Evolutionary conservation across 2,888 invertebrate genomes (phyloP).

Genomic region (Nomada fucata): DNA sequence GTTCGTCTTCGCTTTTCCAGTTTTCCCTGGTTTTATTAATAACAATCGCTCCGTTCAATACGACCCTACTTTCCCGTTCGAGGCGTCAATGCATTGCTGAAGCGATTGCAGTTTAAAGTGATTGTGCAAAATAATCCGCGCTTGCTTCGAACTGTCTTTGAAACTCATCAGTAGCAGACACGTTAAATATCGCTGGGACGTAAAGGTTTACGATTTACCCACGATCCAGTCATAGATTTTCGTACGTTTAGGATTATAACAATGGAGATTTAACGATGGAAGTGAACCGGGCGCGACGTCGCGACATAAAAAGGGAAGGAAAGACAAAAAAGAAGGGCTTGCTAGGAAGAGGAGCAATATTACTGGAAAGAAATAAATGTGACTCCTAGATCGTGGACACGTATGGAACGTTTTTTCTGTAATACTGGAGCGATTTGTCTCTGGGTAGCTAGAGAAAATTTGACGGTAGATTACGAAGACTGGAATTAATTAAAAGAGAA

Average conservation of each 20-base stretch:
- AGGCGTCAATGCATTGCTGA: background rate
- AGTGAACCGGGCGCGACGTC: conserved; percentile 24
- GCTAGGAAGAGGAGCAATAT: background rate
- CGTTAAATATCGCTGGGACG: background rate
- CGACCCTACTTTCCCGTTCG: background rate
- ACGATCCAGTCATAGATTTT: conserved; percentile 6
- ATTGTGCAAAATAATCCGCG: background rate
- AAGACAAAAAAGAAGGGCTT: background rate
- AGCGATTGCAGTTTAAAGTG: background rate
- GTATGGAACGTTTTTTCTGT: background rate
- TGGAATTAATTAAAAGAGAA: conserved; percentile 12
- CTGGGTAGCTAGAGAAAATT: conserved; percentile 11
- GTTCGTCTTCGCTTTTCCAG: background rate
- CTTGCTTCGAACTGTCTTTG: background rate
- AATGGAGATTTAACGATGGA: conserved; percentile 40
- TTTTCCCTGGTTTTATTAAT: background rate
- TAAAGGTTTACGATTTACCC: background rate
- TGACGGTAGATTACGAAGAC: conserved; percentile 29
- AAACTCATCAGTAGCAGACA: background rate
- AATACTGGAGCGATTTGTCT: background rate
- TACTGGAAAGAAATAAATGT: no score
- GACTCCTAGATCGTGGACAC: background rate
- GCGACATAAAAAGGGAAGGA: background rate
- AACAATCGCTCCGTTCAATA: no score
- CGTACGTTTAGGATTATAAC: conserved; percentile 11